These are phyloP conservation scores for Tursiops truncatus DNA, from an alignment of 2,113 vertebrate species.

Conservation along the genomic window DNA sequence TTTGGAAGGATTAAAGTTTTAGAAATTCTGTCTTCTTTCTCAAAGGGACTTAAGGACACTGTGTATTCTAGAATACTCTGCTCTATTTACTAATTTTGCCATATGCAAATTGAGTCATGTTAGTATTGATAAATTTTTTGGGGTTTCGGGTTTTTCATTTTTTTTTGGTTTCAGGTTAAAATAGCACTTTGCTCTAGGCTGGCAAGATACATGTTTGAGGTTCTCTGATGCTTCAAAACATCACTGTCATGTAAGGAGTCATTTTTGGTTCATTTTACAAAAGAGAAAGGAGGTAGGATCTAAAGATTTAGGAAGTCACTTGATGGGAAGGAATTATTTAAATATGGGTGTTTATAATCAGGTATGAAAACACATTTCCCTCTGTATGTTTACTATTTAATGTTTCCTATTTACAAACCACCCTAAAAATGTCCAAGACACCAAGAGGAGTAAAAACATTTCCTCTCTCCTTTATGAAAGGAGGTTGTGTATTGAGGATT, in stretches of 20 bases:
- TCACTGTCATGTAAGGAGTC: background rate
- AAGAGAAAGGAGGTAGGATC: background rate
- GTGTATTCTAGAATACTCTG: background rate
- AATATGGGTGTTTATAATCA: background rate
- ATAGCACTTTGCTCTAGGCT: background rate
- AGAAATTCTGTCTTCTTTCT: background rate
- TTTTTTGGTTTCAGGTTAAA: background rate
- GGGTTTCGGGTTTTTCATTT: background rate
- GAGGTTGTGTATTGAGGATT: background rate
- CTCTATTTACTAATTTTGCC: background rate
- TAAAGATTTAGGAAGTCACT: background rate
- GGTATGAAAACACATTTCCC: background rate
- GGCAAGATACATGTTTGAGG: background rate
- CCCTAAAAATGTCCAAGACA: background rate
- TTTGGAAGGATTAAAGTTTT: background rate
- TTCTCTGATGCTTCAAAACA: background rate
- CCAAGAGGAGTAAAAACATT: background rate
- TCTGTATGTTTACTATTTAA: background rate
- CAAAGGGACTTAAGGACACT: background rate
- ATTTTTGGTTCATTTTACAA: background rate
- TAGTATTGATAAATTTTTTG: background rate
- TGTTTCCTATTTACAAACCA: background rate
- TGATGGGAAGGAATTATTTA: background rate
- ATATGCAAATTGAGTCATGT: background rate
- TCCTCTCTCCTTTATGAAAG: background rate